Evolutionary conservation across 1,140 invertebrate genomes (phyloP).

Genomic region (Euschistus heros): DNA sequence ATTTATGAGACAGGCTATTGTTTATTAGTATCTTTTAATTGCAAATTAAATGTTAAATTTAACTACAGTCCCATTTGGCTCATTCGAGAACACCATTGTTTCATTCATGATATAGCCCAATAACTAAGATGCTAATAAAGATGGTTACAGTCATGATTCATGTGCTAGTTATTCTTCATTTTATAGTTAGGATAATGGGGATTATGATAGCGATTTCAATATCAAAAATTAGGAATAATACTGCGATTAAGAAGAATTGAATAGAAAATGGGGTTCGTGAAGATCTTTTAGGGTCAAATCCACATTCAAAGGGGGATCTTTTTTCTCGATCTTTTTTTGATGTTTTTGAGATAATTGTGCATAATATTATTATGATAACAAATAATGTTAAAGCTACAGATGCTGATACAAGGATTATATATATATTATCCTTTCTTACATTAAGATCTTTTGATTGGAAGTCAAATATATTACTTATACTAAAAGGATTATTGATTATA

Average conservation of each 20-base stretch:
- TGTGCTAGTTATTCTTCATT: no score
- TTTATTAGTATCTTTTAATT: no score
- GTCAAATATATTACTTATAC: conserved; percentile 54
- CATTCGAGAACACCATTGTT: no score
- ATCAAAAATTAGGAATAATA: conserved; percentile 30
- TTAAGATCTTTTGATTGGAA: no score
- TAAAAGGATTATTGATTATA: no score
- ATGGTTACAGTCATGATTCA: no score
- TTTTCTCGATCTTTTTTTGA: conserved; percentile 43
- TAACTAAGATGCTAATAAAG: not conserved
- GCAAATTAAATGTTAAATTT: no score
- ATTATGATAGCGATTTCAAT: conserved; percentile 5
- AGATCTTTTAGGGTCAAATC: no score
- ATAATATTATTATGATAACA: conserved; percentile 1
- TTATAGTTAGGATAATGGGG: not conserved
- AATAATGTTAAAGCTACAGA: not conserved
- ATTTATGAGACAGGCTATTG: no score
- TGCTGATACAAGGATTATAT: not conserved
- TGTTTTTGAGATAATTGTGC: conserved; percentile 39
- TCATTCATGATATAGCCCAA: not conserved
- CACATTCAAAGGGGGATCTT: conserved; percentile 48
- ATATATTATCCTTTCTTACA: not conserved
- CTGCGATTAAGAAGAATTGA: no score
- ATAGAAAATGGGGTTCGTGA: no score
- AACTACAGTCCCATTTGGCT: no score